phyloP scores from a whole-genome alignment of 2,113 vertebrate species.

The Galemys pyrenaicus region DNA sequence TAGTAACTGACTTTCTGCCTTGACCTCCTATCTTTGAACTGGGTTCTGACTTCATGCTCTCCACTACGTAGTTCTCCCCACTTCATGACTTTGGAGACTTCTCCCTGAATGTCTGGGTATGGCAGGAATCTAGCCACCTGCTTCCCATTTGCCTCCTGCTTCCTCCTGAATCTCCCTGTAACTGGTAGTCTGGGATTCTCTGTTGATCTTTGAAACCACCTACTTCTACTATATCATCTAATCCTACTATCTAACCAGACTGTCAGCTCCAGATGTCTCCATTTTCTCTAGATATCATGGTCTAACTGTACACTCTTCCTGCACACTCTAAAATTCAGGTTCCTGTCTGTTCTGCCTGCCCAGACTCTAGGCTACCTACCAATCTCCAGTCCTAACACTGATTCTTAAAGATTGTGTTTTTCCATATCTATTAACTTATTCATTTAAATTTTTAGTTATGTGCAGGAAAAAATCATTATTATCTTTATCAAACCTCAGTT shows the following conservation, averaged over 20 bases:
- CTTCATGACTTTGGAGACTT: background rate
- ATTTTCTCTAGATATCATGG: background rate
- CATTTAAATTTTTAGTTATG: background rate
- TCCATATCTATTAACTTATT: background rate
- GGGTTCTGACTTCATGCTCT: background rate
- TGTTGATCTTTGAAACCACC: background rate
- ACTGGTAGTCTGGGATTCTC: background rate
- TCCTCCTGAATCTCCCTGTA: background rate
- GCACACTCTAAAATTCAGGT: background rate
- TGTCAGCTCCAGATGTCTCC: background rate
- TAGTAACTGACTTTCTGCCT: background rate
- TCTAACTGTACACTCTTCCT: background rate
- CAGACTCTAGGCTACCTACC: background rate
- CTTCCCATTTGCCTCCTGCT: background rate
- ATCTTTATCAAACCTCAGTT: background rate
- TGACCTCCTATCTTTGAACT: background rate
- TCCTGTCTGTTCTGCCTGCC: background rate
- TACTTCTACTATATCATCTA: background rate
- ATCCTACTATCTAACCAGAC: background rate
- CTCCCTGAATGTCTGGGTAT: background rate
- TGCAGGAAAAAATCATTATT: background rate
- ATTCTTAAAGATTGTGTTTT: slow-evolving; percentile 9
- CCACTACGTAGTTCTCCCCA: background rate
- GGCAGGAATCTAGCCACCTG: background rate
- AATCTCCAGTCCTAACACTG: background rate